Evolutionary conservation across 2,113 vertebrate species (phyloP).

Genomic region (Gallinago jamesoni): DNA sequence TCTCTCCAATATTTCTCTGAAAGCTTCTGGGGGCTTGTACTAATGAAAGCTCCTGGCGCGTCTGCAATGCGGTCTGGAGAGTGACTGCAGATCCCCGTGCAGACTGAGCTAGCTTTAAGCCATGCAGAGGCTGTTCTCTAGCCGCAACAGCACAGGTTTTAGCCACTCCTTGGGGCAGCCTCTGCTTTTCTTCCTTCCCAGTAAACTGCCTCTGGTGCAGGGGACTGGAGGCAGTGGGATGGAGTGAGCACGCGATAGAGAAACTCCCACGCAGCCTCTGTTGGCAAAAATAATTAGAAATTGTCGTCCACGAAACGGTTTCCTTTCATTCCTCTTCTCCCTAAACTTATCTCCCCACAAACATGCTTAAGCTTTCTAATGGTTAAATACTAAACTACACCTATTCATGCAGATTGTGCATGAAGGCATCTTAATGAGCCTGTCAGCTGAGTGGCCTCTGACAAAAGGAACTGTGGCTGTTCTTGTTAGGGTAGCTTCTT

Average conservation of each 20-base stretch:
- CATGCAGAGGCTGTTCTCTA: neutral
- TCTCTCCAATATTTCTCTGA: neutral
- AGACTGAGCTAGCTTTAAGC: neutral
- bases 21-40: accelerated
- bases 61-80: slow-evolving; percentile 4
- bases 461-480: slow-evolving; percentile 5
- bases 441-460: neutral
- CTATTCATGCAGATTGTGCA: neutral
- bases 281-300: neutral
- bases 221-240: neutral
- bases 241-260: neutral
- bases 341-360: neutral
- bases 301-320: neutral
- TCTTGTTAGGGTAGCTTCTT: neutral
- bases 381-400: neutral
- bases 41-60: neutral
- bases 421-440: neutral
- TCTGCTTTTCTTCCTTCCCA: neutral
- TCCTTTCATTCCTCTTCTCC: neutral
- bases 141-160: neutral
- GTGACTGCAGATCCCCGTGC: neutral
- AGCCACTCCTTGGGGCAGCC: neutral
- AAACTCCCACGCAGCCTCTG: neutral
- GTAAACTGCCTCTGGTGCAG: neutral
- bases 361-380: neutral